Percentiles rank a stretch among this genome's conserved stretches.
These are phyloP conservation scores for Argopecten irradians DNA, from an alignment of 1,140 invertebrate genomes.

Conservation along the genomic window DNA sequence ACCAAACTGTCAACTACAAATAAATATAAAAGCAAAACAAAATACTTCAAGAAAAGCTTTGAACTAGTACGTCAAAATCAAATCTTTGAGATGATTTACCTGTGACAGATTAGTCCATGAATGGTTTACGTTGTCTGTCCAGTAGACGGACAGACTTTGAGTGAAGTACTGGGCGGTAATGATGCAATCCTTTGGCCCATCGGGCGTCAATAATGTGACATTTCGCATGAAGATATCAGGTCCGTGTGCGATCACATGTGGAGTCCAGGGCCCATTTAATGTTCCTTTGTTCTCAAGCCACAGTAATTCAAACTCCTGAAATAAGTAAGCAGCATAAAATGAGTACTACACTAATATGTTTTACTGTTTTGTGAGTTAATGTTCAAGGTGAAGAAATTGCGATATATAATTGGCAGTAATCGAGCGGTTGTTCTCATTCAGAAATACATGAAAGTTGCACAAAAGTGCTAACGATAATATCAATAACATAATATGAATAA, in stretches of 20 bases:
- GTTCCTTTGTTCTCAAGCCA: conserved; percentile 34
- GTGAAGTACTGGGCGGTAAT: conserved; percentile 38
- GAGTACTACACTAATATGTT: too few species aligned
- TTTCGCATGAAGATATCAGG: conserved; percentile 33
- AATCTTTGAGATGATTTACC: background rate
- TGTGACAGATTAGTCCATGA: conserved; percentile 30
- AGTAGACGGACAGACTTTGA: conserved; percentile 34
- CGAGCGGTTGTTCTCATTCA: too few species aligned
- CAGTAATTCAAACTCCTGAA: conserved; percentile 35
- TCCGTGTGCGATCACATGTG: conserved; percentile 28
- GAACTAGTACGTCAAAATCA: background rate
- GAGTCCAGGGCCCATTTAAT: background rate
- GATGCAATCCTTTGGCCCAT: conserved; percentile 31
- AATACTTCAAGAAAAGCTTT: background rate
- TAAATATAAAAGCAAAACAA: background rate
- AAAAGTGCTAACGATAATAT: too few species aligned
- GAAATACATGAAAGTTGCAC: too few species aligned
- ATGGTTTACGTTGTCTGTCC: background rate
- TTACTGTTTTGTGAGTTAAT: too few species aligned
- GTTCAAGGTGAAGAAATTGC: too few species aligned
- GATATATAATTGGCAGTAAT: too few species aligned
- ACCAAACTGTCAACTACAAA: too few species aligned
- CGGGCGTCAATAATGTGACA: background rate
- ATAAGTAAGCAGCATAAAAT: background rate
- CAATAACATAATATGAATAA: too few species aligned